Conservation (phyloP, 1,140 invertebrate species). For the Lutraria rhynchaena region DNA sequence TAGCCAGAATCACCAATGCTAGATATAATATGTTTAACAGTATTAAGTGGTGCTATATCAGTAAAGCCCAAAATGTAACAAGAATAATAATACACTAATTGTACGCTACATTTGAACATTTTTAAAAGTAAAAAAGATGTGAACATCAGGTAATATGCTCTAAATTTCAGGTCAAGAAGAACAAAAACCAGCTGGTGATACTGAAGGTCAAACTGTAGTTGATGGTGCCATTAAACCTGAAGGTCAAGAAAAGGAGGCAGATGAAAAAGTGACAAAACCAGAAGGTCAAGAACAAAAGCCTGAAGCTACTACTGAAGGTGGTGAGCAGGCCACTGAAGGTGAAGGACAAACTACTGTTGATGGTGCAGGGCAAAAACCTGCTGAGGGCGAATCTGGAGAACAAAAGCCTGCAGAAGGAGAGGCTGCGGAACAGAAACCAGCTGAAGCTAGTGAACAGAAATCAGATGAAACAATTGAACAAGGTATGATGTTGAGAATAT, state of each 20-base stretch:
- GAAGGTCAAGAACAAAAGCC: constrained; percentile 40
- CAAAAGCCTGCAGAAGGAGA: constrained; percentile 50
- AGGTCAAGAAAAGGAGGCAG: constrained; percentile 3
- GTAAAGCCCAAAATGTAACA: too few relatives aligned
- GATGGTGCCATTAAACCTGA: constrained; percentile 20
- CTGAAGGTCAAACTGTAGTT: constrained; percentile 14
- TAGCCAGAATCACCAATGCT: too few relatives aligned
- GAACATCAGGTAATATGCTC: constrained; percentile 1
- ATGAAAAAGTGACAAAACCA: constrained; percentile 2
- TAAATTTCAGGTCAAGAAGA: not conserved
- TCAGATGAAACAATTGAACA: constrained; percentile 6
- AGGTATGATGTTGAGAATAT: too few relatives aligned
- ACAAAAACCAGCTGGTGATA: constrained; percentile 21
- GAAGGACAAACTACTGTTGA: not conserved
- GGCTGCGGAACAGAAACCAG: not conserved
- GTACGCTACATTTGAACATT: not conserved
- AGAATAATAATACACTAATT: not conserved
- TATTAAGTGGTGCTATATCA: too few relatives aligned
- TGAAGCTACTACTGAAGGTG: constrained; percentile 1
- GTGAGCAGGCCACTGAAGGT: constrained; percentile 3
- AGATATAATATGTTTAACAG: too few relatives aligned
- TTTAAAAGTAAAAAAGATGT: constrained; percentile 10
- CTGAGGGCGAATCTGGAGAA: constrained; percentile 47
- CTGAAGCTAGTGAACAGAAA: not conserved
- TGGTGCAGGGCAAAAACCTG: constrained; percentile 19